A percentile compares a stretch with the other conserved stretches of the same genome.
Conservation (phyloP, 2,113 vertebrate species). For the Mesitornis unicolor region DNA sequence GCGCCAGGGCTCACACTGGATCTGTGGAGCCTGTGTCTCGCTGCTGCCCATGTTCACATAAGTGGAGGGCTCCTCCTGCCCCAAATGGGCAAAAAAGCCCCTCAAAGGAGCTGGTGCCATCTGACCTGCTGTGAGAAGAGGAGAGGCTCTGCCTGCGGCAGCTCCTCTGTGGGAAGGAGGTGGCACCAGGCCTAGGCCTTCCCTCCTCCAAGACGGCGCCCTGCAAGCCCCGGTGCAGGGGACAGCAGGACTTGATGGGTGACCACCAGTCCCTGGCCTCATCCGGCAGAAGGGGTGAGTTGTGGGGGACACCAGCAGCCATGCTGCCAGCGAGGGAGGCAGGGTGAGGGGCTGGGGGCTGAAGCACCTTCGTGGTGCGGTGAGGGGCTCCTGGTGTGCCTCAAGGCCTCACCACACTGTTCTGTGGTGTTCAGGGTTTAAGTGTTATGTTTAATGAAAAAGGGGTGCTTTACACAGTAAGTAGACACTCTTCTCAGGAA, state of each 20-base stretch:
- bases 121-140: neutral
- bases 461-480: neutral
- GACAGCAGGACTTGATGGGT: rapidly evolving
- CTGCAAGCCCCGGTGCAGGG: neutral
- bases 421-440: neutral
- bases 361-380: neutral
- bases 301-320: rapidly evolving
- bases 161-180: neutral
- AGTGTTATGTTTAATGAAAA: neutral
- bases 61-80: neutral
- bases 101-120: rapidly evolving
- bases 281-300: neutral
- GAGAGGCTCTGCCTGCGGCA: rapidly evolving
- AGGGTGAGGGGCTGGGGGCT: neutral
- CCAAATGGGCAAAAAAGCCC: rapidly evolving
- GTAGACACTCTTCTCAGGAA: neutral
- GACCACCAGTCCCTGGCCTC: neutral
- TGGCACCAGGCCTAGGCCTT: neutral
- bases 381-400: neutral
- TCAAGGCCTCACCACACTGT: rapidly evolving
- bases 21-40: rapidly evolving
- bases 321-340: neutral
- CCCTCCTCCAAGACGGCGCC: neutral
- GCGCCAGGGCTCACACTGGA: rapidly evolving
- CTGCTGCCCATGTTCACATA: rapidly evolving